Evolutionary conservation across 2,113 vertebrate species (phyloP), one percentile per base, ranked within the genome.

Genomic region (Corythornis cristatus): DNA sequence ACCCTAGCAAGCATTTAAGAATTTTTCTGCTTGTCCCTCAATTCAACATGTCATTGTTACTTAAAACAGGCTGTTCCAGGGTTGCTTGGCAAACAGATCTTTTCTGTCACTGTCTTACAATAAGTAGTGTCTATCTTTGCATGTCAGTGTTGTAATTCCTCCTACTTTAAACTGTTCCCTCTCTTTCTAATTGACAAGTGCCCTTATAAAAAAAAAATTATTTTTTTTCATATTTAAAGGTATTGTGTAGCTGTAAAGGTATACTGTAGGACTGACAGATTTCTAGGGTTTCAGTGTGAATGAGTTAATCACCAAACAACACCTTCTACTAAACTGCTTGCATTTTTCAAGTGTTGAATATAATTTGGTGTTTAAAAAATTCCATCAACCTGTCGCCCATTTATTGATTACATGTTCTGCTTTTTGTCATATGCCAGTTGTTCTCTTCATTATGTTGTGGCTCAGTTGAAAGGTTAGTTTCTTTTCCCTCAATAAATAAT

Each of bases 151-250:
- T 79, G 43, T 84, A 93, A 96, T 74, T 95, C 58, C 79, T 95
- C 58, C 75, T 83, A 78, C 37, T 68, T 82, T 66, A 76, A 67
- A 25, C 75, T 51, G 12, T 94, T 95, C 81, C 48, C 35, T 75
- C 56, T 93, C 71, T 89, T 96, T 77, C 37, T 87, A 81, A 93
- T 80, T 93, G 89, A 90, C 89, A 96, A 95, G 37, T 89, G 17
- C 17, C 29, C 40, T 93, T 79, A 79, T 73, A 96, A 83, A 66
- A 77, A 57, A 11, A 23, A 37, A 4, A 6, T 15, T 22, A n/a
- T 13, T 33, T 31, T 58, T 58, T 58, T 58, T 58, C 18, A 33
- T 33, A 58, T 58, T 58, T 20, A 57, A 57, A 33, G 6, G 11
- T 57, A 56, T 56, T 29, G 17, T 53, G 11, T 31, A 53, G 66